Evolutionary conservation across 2,113 vertebrate genomes (phyloP), one percentile per base, ranked within the genome.

Genomic region (Asarcornis scutulata): DNA sequence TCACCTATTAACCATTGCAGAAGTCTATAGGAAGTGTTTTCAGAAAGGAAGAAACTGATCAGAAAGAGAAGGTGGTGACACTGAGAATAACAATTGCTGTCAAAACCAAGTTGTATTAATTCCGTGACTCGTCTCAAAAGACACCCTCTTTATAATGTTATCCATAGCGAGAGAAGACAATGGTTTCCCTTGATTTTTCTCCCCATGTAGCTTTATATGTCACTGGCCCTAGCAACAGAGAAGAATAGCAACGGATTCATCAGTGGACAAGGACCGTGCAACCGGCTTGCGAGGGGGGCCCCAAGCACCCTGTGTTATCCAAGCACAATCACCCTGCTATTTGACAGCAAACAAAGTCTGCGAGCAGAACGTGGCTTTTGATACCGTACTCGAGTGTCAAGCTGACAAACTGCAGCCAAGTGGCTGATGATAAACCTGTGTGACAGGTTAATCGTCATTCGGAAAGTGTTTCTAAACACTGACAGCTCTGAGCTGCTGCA

Each of bases 141-240:
- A 95, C 91, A 78, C 60, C 63, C 86, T 92, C 88, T 88, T 94
- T 88, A 83, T 82, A 96, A 83, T 44, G 77, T 69, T 88, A 84
- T 72, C 77, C 77, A 55, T 7, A 75, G 79, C 13, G 26, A 91
- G 27, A 73, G 62, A 73, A 95, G 55, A 94, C 95, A 96, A 91
- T 82, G 81, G 69, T 2, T 92, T 44, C 74, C 66, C 90, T 94
- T 94, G 80, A 94, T 86, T 91, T 58, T 38, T 32, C 46, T 50
- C 2, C 31, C 2, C 8, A 7, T 1, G 59, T 17, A 86, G 95
- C 83, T 95, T 72, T 91, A 9, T 83, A 38, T 89, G 88, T 36
- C 74, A 48, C 58, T 23, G 71, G 86, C 92, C 93, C 77, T 96
- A 84, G 93, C 96, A 96, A 96, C 92, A 83, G 77, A 21, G 4